Evolutionary conservation across 2,113 vertebrate genomes (phyloP).

Genomic region (Rhagologus leucostigma): DNA sequence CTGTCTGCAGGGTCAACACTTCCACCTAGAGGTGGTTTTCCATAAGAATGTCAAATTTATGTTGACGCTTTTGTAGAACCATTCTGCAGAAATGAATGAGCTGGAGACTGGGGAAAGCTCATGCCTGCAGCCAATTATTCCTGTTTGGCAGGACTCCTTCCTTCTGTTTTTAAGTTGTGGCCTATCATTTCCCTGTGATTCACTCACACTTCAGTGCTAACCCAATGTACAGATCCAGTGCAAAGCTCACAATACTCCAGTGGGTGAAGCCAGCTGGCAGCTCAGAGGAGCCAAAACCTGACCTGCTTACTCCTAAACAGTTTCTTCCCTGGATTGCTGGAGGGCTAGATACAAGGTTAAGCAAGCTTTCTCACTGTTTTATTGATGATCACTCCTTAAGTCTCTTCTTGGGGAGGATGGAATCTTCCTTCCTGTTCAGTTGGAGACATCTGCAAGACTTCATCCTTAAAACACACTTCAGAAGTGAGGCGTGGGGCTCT

Average conservation of each 20-base stretch:
- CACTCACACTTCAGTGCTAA: background rate
- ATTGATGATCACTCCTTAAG: background rate
- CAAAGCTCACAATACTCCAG: background rate
- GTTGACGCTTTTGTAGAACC: background rate
- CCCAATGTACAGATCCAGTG: background rate
- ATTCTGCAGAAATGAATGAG: background rate
- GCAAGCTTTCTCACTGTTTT: background rate
- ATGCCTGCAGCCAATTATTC: constrained; percentile 5
- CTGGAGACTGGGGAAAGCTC: background rate
- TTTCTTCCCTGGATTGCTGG: background rate
- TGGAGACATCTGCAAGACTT: background rate
- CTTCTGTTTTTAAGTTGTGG: background rate
- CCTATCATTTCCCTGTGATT: background rate
- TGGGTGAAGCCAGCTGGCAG: background rate
- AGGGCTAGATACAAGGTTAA: background rate
- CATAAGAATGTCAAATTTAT: constrained; percentile 36
- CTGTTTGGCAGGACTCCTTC: background rate
- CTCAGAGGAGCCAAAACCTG: background rate
- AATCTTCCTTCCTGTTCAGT: background rate
- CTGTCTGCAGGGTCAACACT: constrained; percentile 58
- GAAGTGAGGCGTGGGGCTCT: background rate
- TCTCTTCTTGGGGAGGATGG: background rate
- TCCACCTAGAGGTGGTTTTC: constrained; percentile 67
- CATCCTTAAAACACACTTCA: background rate
- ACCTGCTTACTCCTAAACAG: background rate